A percentile compares a stretch with the other conserved stretches of the same genome.
These are phyloP conservation scores for Branchipolynoe longqiensis DNA, from an alignment of 2,888 invertebrate species.

Conservation along the genomic window DNA sequence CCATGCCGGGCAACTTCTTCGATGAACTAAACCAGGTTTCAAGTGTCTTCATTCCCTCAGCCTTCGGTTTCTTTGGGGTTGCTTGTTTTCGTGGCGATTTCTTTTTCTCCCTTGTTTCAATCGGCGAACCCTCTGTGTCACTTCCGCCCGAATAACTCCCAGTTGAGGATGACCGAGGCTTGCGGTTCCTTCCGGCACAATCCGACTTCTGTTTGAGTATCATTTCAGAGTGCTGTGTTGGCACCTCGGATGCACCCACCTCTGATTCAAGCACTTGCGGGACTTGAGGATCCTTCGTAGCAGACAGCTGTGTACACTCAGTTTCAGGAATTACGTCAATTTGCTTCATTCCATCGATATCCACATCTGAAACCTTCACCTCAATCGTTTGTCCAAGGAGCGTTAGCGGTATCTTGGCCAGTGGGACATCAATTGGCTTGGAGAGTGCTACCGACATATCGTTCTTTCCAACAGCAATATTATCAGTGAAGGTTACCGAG, in stretches of 20 bases:
- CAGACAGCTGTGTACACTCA: background rate
- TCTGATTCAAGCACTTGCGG: background rate
- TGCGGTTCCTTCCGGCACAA: background rate
- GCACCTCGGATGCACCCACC: background rate
- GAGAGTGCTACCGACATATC: too few relatives aligned
- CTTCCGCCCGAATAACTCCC: background rate
- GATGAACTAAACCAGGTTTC: constrained; percentile 25
- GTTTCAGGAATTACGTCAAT: constrained; percentile 2
- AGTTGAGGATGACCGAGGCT: background rate
- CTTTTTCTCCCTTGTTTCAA: background rate
- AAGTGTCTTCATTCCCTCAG: constrained; percentile 34
- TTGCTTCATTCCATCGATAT: background rate
- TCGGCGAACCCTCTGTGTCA: background rate
- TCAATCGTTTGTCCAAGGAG: background rate
- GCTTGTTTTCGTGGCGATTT: background rate
- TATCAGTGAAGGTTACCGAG: too few relatives aligned
- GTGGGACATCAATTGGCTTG: background rate
- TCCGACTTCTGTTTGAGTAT: background rate
- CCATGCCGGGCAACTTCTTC: background rate
- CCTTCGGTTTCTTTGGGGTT: constrained; percentile 2
- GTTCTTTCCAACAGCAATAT: too few relatives aligned
- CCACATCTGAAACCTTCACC: background rate
- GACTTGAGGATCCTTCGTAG: background rate
- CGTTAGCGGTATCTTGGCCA: background rate
- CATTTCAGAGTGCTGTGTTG: constrained; percentile 16